Evolutionary conservation across 2,113 vertebrate genomes (phyloP).

Genomic region (Pterocles gutturalis): DNA sequence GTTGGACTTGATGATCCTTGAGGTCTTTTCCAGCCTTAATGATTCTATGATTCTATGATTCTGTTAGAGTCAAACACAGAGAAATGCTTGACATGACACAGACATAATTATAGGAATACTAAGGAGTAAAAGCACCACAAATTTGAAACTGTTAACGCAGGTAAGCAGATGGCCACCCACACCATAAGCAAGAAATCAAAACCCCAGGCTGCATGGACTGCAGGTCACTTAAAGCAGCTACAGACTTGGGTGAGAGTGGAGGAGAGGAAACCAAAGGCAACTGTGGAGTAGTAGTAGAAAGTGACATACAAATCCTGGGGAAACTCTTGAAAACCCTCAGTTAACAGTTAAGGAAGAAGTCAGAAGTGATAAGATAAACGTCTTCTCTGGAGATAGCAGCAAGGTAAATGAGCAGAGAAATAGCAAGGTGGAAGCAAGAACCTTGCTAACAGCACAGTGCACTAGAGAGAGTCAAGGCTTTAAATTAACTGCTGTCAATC

Average conservation of each 20-base stretch:
- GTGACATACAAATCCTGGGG: not conserved
- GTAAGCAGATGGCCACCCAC: not conserved
- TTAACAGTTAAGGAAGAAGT: not conserved
- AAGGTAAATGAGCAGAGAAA: not conserved
- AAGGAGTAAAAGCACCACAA: not conserved
- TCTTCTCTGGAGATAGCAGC: not conserved
- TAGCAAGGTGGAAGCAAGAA: not conserved
- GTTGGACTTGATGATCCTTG: too few species aligned
- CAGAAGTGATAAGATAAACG: not conserved
- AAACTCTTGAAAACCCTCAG: not conserved
- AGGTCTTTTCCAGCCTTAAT: too few species aligned
- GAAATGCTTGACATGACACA: not conserved
- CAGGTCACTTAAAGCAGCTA: not conserved
- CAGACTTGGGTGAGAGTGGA: not conserved
- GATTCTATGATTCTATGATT: too few species aligned
- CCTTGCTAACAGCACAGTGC: not conserved
- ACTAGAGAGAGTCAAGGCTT: not conserved
- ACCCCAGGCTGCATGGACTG: not conserved
- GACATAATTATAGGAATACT: not conserved
- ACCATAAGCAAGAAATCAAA: not conserved
- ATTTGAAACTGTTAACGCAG: not conserved
- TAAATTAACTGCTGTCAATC: not conserved
- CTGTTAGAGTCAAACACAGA: not conserved
- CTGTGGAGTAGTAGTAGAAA: not conserved
- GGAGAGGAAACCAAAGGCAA: not conserved